A percentile compares a stretch with the other conserved stretches of the same genome.
Conservation (phyloP, 2,888 invertebrate genomes). For the Seira musarum region DNA sequence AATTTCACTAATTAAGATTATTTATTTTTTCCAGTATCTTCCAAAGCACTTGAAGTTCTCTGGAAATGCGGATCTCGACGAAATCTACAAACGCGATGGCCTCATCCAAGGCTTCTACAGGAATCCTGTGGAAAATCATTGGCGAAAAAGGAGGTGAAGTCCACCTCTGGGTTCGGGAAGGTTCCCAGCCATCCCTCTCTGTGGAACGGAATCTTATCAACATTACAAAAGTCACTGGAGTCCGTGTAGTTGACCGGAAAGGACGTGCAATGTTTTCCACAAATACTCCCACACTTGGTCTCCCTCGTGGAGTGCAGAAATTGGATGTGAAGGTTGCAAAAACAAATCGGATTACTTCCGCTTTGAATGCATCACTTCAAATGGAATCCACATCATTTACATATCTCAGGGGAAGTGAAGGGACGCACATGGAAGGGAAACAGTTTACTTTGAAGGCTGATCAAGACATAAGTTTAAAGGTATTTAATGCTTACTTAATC, state of each 20-base stretch:
- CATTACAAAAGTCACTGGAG: slow-evolving; percentile 80
- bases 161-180: slow-evolving; percentile 70
- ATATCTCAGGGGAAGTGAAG: slow-evolving; percentile 85
- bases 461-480: slow-evolving; percentile 82
- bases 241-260: slow-evolving; percentile 80
- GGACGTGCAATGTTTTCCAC: slow-evolving; percentile 84
- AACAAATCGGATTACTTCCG: slow-evolving; percentile 83
- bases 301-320: slow-evolving; percentile 77
- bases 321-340: slow-evolving; percentile 74
- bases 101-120: slow-evolving; percentile 77
- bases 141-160: slow-evolving; percentile 72
- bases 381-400: slow-evolving; percentile 81
- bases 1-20: neutral
- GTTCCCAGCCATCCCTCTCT: slow-evolving; percentile 71
- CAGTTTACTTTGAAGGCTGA: slow-evolving; percentile 84
- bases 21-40: slow-evolving; percentile 74
- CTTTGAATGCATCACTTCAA: slow-evolving; percentile 79
- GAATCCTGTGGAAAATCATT: slow-evolving; percentile 75
- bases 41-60: slow-evolving; percentile 85
- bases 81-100: slow-evolving; percentile 82
- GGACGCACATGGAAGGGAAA: slow-evolving; percentile 75
- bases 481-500: slow-evolving; percentile 31
- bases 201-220: slow-evolving; percentile 81
- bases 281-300: slow-evolving; percentile 80
- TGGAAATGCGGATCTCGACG: slow-evolving; percentile 83